Conservation (phyloP, 1,140 invertebrate genomes). For the Drosophila kikkawai region DNA sequence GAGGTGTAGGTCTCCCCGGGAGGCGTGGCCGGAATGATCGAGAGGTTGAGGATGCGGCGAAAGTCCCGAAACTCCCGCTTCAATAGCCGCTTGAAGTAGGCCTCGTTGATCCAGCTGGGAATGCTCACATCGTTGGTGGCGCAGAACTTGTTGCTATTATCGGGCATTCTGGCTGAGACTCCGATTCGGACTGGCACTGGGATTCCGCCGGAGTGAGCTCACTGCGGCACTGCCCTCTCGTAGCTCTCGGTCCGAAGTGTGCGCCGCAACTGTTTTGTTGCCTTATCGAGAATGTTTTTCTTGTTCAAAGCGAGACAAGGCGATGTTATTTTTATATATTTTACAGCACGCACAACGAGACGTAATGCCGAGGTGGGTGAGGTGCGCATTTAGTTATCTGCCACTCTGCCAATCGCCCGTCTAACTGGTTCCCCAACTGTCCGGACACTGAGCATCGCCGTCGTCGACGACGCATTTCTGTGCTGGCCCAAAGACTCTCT, state of each 20-base stretch:
- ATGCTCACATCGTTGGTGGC: conserved; percentile 63
- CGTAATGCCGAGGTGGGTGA: conserved; percentile 25
- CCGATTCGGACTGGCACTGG: conserved; percentile 2
- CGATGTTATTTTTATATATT: conserved; percentile 59
- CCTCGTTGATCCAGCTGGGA: conserved; percentile 73
- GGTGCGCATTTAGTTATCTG: conserved; percentile 44
- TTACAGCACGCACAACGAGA: conserved; percentile 22
- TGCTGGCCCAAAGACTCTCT: conserved; percentile 27
- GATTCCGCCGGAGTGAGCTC: conserved; percentile 42
- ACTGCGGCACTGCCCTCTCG: conserved; percentile 14
- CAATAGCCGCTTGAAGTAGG: conserved; percentile 73
- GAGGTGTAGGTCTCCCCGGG: conserved; percentile 80
- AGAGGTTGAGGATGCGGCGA: conserved; percentile 74
- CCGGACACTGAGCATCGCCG: conserved; percentile 39
- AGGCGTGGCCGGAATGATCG: conserved; percentile 73
- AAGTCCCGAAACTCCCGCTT: conserved; percentile 71
- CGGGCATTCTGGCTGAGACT: conserved; percentile 61
- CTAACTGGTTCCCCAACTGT: conserved; percentile 54
- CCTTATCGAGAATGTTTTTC: conserved; percentile 64
- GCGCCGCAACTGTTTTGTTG: conserved; percentile 46
- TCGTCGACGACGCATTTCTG: conserved; percentile 1
- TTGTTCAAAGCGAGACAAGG: conserved; percentile 12
- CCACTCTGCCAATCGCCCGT: conserved; percentile 42
- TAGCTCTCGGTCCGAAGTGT: conserved; percentile 39
- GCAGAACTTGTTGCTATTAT: conserved; percentile 78